Evolutionary conservation across 2,113 vertebrate species (phyloP).

Genomic region (Datnioides undecimradiatus): DNA sequence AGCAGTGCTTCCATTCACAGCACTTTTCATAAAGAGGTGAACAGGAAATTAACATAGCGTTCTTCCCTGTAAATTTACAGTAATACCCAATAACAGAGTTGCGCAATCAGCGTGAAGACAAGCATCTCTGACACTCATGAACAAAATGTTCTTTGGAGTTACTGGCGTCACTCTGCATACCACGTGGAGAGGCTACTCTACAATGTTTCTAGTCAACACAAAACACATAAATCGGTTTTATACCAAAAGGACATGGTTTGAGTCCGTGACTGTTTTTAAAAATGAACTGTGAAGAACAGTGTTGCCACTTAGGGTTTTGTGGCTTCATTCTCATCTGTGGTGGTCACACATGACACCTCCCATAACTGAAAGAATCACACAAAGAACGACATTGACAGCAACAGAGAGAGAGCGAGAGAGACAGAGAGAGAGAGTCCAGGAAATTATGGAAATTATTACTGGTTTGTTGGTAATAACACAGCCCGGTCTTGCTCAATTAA

Average conservation of each 20-base stretch:
- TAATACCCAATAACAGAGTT: background rate
- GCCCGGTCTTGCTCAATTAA: slow-evolving; percentile 37
- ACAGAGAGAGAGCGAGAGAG: slow-evolving; percentile 6
- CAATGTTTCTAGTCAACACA: background rate
- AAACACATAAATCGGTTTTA: background rate
- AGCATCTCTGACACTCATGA: background rate
- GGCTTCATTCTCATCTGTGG: slow-evolving; percentile 13
- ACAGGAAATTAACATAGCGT: background rate
- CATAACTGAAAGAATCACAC: slow-evolving; percentile 40
- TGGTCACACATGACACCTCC: slow-evolving; percentile 41
- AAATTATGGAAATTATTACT: slow-evolving; percentile 65
- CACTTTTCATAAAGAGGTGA: no score
- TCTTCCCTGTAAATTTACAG: slow-evolving; percentile 25
- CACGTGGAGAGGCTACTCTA: background rate
- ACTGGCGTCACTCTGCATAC: background rate
- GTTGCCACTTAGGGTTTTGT: background rate
- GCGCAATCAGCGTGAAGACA: background rate
- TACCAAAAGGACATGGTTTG: background rate
- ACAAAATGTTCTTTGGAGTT: slow-evolving; percentile 30
- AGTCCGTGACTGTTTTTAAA: background rate
- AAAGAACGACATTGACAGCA: slow-evolving; percentile 22
- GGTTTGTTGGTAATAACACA: slow-evolving; percentile 28
- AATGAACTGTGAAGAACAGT: slow-evolving; percentile 1
- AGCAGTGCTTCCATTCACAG: background rate
- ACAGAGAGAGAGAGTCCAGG: slow-evolving; percentile 39